These are phyloP conservation scores for Spodoptera frugiperda DNA, from an alignment of 1,140 invertebrate species.

Conservation along the genomic window DNA sequence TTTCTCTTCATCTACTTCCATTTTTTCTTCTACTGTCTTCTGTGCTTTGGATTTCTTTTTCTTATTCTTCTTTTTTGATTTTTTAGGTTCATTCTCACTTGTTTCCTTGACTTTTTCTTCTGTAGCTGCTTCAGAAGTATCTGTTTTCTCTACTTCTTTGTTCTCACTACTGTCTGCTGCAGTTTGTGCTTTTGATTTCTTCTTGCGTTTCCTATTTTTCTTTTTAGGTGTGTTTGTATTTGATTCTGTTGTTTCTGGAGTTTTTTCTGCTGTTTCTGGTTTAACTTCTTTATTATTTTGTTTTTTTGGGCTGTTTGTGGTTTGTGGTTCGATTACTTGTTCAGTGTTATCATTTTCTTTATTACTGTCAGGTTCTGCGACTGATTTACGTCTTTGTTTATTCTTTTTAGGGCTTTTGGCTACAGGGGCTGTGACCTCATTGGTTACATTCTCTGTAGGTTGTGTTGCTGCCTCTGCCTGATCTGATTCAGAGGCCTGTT, in stretches of 20 bases:
- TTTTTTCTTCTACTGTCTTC: conserved; percentile 20
- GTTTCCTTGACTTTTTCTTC: conserved; percentile 27
- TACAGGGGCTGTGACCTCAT: background rate
- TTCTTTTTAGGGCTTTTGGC: conserved; percentile 23
- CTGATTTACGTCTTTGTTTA: conserved; percentile 45
- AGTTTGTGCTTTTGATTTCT: conserved; percentile 28
- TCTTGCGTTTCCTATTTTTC: conserved; percentile 47
- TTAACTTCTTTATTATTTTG: conserved; percentile 36
- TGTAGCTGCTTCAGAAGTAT: background rate
- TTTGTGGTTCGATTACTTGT: background rate
- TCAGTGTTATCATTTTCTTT: conserved; percentile 24
- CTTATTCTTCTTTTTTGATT: conserved; percentile 61
- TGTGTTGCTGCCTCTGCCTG: background rate
- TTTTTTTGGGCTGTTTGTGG: background rate
- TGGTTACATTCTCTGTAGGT: background rate
- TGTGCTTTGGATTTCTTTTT: conserved; percentile 49
- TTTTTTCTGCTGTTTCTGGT: conserved; percentile 19
- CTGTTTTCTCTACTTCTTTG: conserved; percentile 16
- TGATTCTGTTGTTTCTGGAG: background rate
- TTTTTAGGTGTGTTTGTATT: conserved; percentile 35
- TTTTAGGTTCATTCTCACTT: conserved; percentile 18
- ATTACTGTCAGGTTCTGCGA: conserved; percentile 9
- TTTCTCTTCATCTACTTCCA: conserved; percentile 28
- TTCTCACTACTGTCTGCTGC: background rate
- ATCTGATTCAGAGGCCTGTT: conserved; percentile 36